Evolutionary conservation across 2,888 invertebrate genomes (phyloP), one percentile per base, ranked within the genome.

Genomic region (Melangyna quadrimaculata): DNA sequence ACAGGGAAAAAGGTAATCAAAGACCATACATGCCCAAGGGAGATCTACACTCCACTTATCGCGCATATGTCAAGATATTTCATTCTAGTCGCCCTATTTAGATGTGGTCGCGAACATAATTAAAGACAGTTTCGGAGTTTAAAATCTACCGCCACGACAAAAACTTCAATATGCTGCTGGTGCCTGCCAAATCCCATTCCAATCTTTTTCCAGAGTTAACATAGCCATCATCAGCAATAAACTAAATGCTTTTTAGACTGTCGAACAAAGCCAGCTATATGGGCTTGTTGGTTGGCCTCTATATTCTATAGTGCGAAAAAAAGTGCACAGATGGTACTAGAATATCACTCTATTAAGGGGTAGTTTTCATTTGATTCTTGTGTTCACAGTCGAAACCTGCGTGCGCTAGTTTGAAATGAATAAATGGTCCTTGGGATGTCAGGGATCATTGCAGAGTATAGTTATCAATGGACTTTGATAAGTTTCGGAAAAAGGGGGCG

Each of bases 41-140:
- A 84, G 63, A 74, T 75, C 69, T 53, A 67, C 40, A 65, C 77
- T 78, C 86, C 88, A 88, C 90, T 91, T 90, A 88, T 80, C 78
- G 84, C 88, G 89, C 91, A 91, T 92, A 91, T 91, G 91, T 89
- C 91, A 89, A 90, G 91, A 86, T 84, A 91, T 91, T 92, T 89
- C 81, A 59, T 24, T 80, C 87, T 19, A 88, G 88, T 59, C 63
- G 48, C 79, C 71, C 87, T 89, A 89, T 87, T 87, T 82, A 87
- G 87, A 87, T 88, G 86, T 87, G 87, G 83, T 89, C 88, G 87
- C 88, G 88, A 78, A 72, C 88, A 82, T 87, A 87, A 88, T 88
- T 88, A 88, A 88, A 88, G 80, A 88, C 87, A 63, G 78, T 79
- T 73, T 79, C 78, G 35, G 27, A 59, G 79, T 80, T 80, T 75